Percentiles rank a stretch among this genome's conserved stretches.
Evolutionary conservation across 2,888 invertebrate species (phyloP).

Genomic region (Lysandra bellargus): DNA sequence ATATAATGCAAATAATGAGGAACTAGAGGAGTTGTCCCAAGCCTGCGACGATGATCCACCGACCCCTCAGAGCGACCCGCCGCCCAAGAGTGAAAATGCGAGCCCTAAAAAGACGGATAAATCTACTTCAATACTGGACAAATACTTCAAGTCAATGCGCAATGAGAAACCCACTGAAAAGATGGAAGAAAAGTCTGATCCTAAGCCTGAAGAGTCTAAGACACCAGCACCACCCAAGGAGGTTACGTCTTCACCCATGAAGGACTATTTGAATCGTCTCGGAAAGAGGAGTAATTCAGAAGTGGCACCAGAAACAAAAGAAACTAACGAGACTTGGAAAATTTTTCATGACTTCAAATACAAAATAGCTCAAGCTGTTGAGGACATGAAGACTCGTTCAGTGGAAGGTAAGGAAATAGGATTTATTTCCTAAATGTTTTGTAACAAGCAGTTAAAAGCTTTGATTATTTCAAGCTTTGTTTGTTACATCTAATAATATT

Average conservation of each 20-base stretch:
- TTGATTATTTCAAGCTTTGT: not conserved
- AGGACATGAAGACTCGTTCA: conserved; percentile 87
- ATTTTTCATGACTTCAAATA: conserved; percentile 86
- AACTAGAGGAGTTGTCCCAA: conserved; percentile 84
- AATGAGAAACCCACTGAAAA: conserved; percentile 59
- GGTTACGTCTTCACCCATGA: conserved; percentile 75
- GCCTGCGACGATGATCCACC: conserved; percentile 81
- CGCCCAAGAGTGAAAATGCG: conserved; percentile 61
- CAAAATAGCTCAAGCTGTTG: conserved; percentile 88
- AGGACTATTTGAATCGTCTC: conserved; percentile 79
- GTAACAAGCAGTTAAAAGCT: not conserved
- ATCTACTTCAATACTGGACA: conserved; percentile 71
- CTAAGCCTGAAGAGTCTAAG: conserved; percentile 57
- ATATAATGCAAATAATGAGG: conserved; percentile 89
- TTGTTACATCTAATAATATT: not conserved
- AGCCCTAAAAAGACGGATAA: conserved; percentile 72
- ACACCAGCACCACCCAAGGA: conserved; percentile 57
- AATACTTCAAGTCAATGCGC: conserved; percentile 74
- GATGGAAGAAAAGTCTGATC: conserved; percentile 57
- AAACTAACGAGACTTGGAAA: conserved; percentile 84
- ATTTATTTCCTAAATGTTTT: not conserved
- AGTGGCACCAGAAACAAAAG: conserved; percentile 65
- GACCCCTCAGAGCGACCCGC: conserved; percentile 71
- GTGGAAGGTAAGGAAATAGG: conserved; percentile 79
- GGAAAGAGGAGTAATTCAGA: conserved; percentile 84